Base-by-base conservation (phyloP, 2,113 vertebrate genomes). In the Macquaria australasica region DNA sequence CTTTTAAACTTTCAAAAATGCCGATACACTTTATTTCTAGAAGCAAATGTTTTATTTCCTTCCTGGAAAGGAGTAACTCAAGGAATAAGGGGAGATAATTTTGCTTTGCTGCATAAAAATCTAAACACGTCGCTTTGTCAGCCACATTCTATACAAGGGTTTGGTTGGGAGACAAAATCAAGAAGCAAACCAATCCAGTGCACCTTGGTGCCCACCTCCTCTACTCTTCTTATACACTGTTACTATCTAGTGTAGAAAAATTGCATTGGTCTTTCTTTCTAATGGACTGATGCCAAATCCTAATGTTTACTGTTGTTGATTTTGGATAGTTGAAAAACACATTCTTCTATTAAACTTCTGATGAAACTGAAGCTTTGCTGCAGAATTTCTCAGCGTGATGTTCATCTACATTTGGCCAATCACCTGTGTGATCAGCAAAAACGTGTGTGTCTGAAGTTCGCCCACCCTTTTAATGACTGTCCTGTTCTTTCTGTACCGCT, bases 391-490 rank as follows among this genome's bases (percentile, higher is more conserved):
- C 31, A 55, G 34, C 20, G 25, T 3, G 59, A 25, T 18, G 8
- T 34, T 34, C 2, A 0, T 45, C 12, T 34, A 45, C 15, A 56
- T 79, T 71, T 51, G 28, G 3, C 48, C 31, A 11, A 25, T 71
- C 3, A 48, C 1, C 43, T 64, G 21, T 60, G 28, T 6, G 0
- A 59, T 75, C 53, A 41, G 43, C 55, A 6, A 59, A 58, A 75
- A 59, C 6, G 11, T 37, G 34, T 58, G 45, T 56, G 20, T 78
- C 72, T 90, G 60, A 79, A 77, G 34, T 74, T 82, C 58, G 21
- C 77, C 31, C 63, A 69, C 34, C 37, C 58, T 83, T 82, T 84
- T 83, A 82, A 88, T 82, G 79, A 66, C 64, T 71, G 45, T 60
- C 39, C 83, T 86, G 81, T 79, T 86, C 75, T 81, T 68, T 86